Evolutionary conservation across 2,113 vertebrate species (phyloP), one percentile per base, ranked within the genome.

Genomic region (Protomyctophum bolini): DNA sequence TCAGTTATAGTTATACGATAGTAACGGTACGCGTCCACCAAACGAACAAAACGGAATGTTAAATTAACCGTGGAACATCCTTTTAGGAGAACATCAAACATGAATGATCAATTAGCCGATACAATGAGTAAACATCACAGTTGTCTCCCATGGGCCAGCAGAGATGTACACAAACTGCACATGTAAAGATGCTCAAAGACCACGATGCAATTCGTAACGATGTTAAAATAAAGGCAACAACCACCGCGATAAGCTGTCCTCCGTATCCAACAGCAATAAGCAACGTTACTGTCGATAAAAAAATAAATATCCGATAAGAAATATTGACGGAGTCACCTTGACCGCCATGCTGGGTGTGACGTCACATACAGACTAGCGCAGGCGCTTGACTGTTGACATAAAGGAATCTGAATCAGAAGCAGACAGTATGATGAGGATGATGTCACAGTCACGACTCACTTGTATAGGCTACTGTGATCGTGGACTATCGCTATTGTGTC

Each of bases 281-380:
- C 57, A 68, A 59, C 69, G 59, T 72, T 51, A 58, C 66, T 41
- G 63, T 59, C 46, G 68, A 71, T 73, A 82, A 77, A 76, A 86
- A 77, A 77, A 86, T 50, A 15, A 79, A 86, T 82, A 76, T 87
- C 72, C 76, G 72, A 78, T 77, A 84, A 91, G 88, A 85, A 90
- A 86, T 89, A 83, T 87, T 88, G 87, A 91, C 90, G 91, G 93
- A 98, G 95, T 98, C 96, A 98, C 96, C 96, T 97, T 98, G 96
- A 96, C 94, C 95, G 96, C 96, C 96, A 98, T 98, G 94, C 95
- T 97, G 96, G 84, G 87, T 90, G 89, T 95, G 94, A 95, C 91
- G 94, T 94, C 92, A 87, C 85, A 70, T 58, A 80, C 76, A 69
- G 70, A 91, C 70, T 66, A 86, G 93, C 91, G 94, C 95, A 91